phyloP scores from a whole-genome alignment of 2,888 invertebrate species.

The Dynastes grantii region DNA sequence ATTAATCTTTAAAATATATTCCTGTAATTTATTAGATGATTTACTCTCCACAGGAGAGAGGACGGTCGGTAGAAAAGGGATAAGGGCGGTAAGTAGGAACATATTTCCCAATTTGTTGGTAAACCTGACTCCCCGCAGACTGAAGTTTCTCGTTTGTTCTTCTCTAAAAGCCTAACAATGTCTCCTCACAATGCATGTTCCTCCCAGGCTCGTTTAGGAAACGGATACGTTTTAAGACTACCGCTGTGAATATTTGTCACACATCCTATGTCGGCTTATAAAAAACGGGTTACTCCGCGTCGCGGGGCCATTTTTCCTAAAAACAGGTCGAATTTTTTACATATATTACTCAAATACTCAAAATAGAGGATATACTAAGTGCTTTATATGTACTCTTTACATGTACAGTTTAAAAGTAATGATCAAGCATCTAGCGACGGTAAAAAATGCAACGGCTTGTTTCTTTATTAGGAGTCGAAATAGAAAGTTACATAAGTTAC shows the following conservation, averaged over 20 bases:
- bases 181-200: constrained; percentile 52
- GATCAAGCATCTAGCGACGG: too few species aligned
- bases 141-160: constrained; percentile 55
- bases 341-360: too few species aligned
- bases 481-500: too few species aligned
- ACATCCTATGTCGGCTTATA: constrained; percentile 41
- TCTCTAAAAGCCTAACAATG: constrained; percentile 58
- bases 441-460: too few species aligned
- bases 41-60: constrained; percentile 53
- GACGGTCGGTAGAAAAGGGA: constrained; percentile 52
- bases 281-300: constrained; percentile 35
- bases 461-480: too few species aligned
- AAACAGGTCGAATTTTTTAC: constrained; percentile 1
- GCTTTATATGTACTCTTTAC: too few species aligned
- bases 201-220: constrained; percentile 51
- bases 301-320: constrained; percentile 6
- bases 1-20: constrained; percentile 54
- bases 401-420: too few species aligned
- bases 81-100: constrained; percentile 52
- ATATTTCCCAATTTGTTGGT: constrained; percentile 59
- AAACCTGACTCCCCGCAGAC: constrained; percentile 57
- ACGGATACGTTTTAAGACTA: constrained; percentile 54
- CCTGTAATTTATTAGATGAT: constrained; percentile 56
- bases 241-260: constrained; percentile 56
- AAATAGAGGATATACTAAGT: too few species aligned